Evolutionary conservation across 2,888 invertebrate genomes (phyloP), one percentile per base, ranked within the genome.

Genomic region (Pollenia angustigena): DNA sequence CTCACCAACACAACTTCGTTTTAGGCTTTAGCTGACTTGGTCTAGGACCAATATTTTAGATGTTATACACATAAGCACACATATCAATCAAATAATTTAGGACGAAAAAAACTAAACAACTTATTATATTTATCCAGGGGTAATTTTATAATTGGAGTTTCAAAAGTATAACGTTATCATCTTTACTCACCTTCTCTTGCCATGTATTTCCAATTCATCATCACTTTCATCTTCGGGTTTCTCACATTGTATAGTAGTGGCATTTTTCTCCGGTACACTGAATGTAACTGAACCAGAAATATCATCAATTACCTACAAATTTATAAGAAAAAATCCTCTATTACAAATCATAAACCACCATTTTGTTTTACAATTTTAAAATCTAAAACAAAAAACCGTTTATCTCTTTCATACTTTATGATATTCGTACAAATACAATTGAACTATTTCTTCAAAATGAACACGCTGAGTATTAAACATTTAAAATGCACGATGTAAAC

Each of bases 291-390:
- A 90, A 69, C 88, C 90, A 23, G 90, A 89, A 68, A 89, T 88
- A 78, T 91, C 91, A 71, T 92, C 92, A 32, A 82, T 80, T 81
- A 90, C 88, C 92, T 92, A 64, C 14, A 64, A 88, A 52, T 18
- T 66, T 52, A 46, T 54, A 48, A 64, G 11, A 81, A 60, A 56
- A 62, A 72, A 42, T n/a, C 23, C 8, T n/a, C 18, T 8, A 11
- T 56, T 23, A 44, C 46, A 32, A 32, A 78, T 91, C 91, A 71
- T 92, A 92, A 44, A 83, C 76, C 81, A 90, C 89, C 92, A 32
- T 32, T 32, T 23, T 23, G 23, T 23, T 23, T 23, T 3, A 23
- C 2, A 2, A 23, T 23, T 23, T 92, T 66, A 16, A 54, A 85
- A 54, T n/a, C 79, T 52, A 6, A 66, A 50, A 52, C 7, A 78